Conservation (phyloP, 2,888 invertebrate species). For the Troides oblongomaculatus region DNA sequence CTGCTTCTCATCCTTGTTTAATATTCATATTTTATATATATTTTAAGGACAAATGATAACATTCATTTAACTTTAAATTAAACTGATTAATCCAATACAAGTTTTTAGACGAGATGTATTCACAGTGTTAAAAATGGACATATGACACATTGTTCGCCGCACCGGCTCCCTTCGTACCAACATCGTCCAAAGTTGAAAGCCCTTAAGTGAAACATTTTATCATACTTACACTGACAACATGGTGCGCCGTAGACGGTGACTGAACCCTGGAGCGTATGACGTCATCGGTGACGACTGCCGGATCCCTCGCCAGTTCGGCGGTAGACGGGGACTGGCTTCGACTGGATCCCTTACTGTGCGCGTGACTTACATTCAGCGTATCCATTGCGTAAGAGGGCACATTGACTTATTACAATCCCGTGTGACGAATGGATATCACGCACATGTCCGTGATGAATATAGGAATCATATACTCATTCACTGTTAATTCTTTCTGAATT, state of each 20-base stretch:
- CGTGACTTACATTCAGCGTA: conserved; percentile 68
- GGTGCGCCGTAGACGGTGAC: conserved; percentile 67
- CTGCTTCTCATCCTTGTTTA: too few relatives aligned
- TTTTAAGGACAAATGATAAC: too few relatives aligned
- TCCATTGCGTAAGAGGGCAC: conserved; percentile 54
- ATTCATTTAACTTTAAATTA: neutral
- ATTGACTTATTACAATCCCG: conserved; percentile 13
- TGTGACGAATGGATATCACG: conserved; percentile 7
- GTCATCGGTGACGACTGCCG: conserved; percentile 66
- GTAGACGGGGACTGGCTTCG: conserved; percentile 81
- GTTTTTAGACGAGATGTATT: neutral
- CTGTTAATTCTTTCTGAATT: conserved; percentile 20
- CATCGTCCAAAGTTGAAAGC: conserved; percentile 16
- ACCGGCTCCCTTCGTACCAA: neutral
- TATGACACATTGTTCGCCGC: neutral
- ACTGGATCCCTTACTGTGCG: conserved; percentile 81
- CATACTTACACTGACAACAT: conserved; percentile 63
- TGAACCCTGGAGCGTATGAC: conserved; percentile 73
- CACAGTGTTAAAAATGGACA: neutral
- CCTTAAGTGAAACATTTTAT: conserved; percentile 7
- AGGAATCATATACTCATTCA: conserved; percentile 3
- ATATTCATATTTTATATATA: too few relatives aligned
- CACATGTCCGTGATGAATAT: conserved; percentile 20
- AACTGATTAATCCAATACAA: neutral
- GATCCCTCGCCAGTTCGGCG: conserved; percentile 69